Base-by-base conservation (phyloP, 2,113 vertebrate genomes). In the Urocitellus parryii region DNA sequence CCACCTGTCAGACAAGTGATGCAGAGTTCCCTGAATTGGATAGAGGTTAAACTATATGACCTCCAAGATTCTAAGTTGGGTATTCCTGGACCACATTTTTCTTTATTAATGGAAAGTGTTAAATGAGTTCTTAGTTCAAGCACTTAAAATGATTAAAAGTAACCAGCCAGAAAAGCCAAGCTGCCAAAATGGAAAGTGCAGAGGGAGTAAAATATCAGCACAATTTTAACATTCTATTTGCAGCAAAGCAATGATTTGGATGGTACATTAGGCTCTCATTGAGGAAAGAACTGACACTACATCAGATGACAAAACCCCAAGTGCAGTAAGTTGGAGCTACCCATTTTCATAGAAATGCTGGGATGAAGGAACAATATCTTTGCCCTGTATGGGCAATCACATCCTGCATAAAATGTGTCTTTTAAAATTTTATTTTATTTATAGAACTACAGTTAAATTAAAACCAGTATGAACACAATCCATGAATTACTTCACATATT, bases 121-220 rank as follows among this genome's bases (percentile, higher is more conserved):
- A 97, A 97, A 96, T 97, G 96, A 81, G 96, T 97, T 96, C 97
- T 96, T 96, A 97, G 97, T 97, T 96, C 96, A 97, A 97, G 94
- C 97, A 97, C 97, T 97, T 98, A 98, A 98, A 96, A 97, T 97
- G 96, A 97, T 98, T 97, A 97, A 97, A 90, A 95, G 96, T 97
- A 96, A 96, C 97, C 84, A 97, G 95, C 92, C 97, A 97, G 96
- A 96, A 63, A 97, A 97, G 95, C 90, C 83, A 88, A 11, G 77
- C 93, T 96, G 97, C 94, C 95, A 96, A 97, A 94, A 90, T 74
- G 79, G 96, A 85, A 97, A 97, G 89, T 94, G 94, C 63, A 78
- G 63, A 97, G 85, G 56, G 92, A 96, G 88, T 96, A 95, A 96
- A 96, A 95, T 96, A 97, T 97, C 96, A 96, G 96, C 78, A 90